Base-by-base conservation (phyloP, 2,113 vertebrate genomes). In the Origma solitaria region DNA sequence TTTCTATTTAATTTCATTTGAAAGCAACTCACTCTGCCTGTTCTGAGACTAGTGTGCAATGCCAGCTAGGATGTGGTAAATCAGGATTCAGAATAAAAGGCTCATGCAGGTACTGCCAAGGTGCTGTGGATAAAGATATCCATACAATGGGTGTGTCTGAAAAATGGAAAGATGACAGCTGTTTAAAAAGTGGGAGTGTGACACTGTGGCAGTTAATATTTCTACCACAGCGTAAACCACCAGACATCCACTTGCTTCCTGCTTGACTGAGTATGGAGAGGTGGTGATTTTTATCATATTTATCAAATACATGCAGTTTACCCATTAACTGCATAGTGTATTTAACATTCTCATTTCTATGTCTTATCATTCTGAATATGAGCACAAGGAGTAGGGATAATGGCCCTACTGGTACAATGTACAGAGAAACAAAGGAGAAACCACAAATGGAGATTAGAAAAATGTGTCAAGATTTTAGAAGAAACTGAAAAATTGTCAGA, bases 401-500 rank as follows among this genome's bases (percentile, higher is more conserved):
- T 2, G 2, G 7, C 44, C 21, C 17, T 49, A 33, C 15, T 13
- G 50, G 35, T 15, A 30, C 6, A 42, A 18, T 23, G 10, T 60
- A 19, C 1, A 1, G 11, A 45, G 50, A 73, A 85, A 58, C 58
- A 81, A 93, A 93, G 17, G 33, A 57, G 50, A 61, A 82, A 53
- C 12, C 33, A 7, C n/a, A 64, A 92, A 31, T 33, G 27, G 7
- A 65, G 30, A 31, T 42, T 17, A 86, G 27, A 83, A 65, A 88
- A 90, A 72, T 8, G 4, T 57, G 40, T 47, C 19, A 64, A 51
- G 35, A 40, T 60, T 86, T 88, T 57, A 4, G 2, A 72, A 75
- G 37, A 88, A 91, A 83, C 33, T 4, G 50, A 66, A 64, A 77
- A 82, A 2, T 70, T 83, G 94, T 95, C 97, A 97, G 95, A 95